These are phyloP conservation scores for Eucera pruinosa DNA, from an alignment of 2,888 invertebrate genomes.

Conservation along the genomic window DNA sequence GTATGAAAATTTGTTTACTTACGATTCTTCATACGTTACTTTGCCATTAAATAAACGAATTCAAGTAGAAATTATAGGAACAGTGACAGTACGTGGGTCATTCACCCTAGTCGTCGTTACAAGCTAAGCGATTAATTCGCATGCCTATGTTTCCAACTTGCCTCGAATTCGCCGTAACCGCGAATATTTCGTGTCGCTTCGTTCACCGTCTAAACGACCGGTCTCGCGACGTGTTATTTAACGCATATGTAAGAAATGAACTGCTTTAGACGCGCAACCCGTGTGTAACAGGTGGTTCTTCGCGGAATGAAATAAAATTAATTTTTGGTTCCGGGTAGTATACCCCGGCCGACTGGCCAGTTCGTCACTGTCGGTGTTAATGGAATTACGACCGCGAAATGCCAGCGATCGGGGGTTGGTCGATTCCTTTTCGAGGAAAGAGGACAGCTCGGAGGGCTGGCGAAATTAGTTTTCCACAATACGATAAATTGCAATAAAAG, in stretches of 20 bases:
- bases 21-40: too few relatives aligned
- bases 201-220: too few relatives aligned
- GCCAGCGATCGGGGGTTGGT: constrained; percentile 21
- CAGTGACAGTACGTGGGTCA: too few relatives aligned
- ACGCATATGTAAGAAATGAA: constrained; percentile 28
- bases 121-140: too few relatives aligned
- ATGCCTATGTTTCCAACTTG: too few relatives aligned
- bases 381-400: constrained; percentile 44
- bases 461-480: constrained; percentile 50
- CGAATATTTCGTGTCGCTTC: too few relatives aligned
- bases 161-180: too few relatives aligned
- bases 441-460: not conserved
- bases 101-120: too few relatives aligned
- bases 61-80: too few relatives aligned
- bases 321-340: constrained; percentile 36
- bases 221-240: constrained; percentile 18
- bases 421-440: constrained; percentile 21
- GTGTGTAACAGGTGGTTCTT: constrained; percentile 59
- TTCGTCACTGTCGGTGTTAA: constrained; percentile 52
- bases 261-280: constrained; percentile 7
- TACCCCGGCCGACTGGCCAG: not conserved
- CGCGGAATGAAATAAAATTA: constrained; percentile 55
- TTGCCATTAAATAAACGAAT: too few relatives aligned
- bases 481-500: constrained; percentile 57
- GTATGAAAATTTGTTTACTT: too few relatives aligned